These are phyloP conservation scores for Arion vulgaris DNA, from an alignment of 1,140 invertebrate genomes.

Conservation along the genomic window DNA sequence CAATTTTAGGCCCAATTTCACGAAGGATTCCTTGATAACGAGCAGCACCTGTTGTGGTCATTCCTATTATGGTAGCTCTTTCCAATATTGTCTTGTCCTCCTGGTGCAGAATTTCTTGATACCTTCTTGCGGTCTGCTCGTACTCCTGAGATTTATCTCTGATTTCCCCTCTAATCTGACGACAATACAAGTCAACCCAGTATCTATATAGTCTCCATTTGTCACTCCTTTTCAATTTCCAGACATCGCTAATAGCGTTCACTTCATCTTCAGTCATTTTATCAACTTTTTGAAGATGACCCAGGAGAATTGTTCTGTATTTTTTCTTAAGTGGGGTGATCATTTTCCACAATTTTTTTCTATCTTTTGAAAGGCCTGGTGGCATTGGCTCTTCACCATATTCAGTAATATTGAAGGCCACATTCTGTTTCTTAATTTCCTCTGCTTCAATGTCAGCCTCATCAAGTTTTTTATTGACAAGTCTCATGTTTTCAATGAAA, in stretches of 20 bases:
- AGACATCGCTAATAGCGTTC: slow-evolving; percentile 51
- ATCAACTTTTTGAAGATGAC: slow-evolving; percentile 37
- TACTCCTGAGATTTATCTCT: slow-evolving; percentile 42
- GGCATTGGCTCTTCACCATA: slow-evolving; percentile 35
- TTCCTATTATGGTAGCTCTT: slow-evolving; percentile 66
- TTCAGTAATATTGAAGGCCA: slow-evolving; percentile 36
- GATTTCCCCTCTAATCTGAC: slow-evolving; percentile 43
- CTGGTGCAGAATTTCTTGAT: slow-evolving; percentile 55
- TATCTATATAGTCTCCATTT: slow-evolving; percentile 69
- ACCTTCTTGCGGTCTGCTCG: slow-evolving; percentile 37
- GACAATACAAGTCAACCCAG: slow-evolving; percentile 61
- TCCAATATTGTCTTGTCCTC: slow-evolving; percentile 64
- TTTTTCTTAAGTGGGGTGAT: background rate
- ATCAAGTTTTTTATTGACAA: slow-evolving; percentile 41
- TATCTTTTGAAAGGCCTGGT: slow-evolving; percentile 7
- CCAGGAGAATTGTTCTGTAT: slow-evolving; percentile 29
- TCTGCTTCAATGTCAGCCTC: slow-evolving; percentile 27
- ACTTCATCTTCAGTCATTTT: slow-evolving; percentile 51
- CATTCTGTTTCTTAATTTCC: slow-evolving; percentile 7
- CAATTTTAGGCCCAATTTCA: slow-evolving; percentile 59
- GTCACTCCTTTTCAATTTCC: slow-evolving; percentile 54
- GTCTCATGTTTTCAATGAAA: slow-evolving; percentile 29
- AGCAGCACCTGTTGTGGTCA: slow-evolving; percentile 71
- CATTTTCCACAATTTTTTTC: slow-evolving; percentile 16
- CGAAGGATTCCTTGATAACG: slow-evolving; percentile 57